Evolutionary conservation across 2,113 vertebrate genomes (phyloP), one percentile per base, ranked within the genome.

Genomic region (Sander vitreus): DNA sequence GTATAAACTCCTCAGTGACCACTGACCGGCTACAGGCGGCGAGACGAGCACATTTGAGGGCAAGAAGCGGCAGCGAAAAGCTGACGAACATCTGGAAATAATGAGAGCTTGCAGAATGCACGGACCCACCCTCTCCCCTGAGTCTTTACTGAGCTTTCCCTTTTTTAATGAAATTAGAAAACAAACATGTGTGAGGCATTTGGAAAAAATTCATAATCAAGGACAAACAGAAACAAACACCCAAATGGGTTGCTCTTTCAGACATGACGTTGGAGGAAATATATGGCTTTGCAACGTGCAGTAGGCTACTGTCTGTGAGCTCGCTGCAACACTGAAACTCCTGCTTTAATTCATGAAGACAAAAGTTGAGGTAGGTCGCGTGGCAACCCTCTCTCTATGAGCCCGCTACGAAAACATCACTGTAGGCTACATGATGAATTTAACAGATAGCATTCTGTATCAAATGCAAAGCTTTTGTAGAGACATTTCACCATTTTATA

Each of bases 21-120:
- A 53, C 65, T 64, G 83, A 64, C 57, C 73, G 62, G 63, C 78
- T 65, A n/a, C 36, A 78, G 36, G 63, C 43, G 23, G 76, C 23
- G 1, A 70, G 71, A 83, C 8, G 50, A 82, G 87, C 80, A 78
- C 65, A 85, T 84, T 62, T 85, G 83, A 78, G 76, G 60, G 80
- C 71, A 64, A 78, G 76, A 76, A 66, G 89, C 85, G 54, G 87
- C 71, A 57, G 65, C 50, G 65, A 78, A 67, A 83, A 73, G 76
- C 73, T 89, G 76, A 89, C 53, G 64, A 90, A 95, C 95, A 96
- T 96, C 95, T 96, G 95, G 94, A 96, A 95, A 93, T 92, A 81
- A 95, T 96, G 93, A 94, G 92, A 91, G 86, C 72, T 91, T 72
- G 57, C 87, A 91, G 79, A 86, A 80, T 78, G 85, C 67, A 73